phyloP scores from a whole-genome alignment of 35 echinoderm and acorn worm genomes.

The Apostichopus japonicus region DNA sequence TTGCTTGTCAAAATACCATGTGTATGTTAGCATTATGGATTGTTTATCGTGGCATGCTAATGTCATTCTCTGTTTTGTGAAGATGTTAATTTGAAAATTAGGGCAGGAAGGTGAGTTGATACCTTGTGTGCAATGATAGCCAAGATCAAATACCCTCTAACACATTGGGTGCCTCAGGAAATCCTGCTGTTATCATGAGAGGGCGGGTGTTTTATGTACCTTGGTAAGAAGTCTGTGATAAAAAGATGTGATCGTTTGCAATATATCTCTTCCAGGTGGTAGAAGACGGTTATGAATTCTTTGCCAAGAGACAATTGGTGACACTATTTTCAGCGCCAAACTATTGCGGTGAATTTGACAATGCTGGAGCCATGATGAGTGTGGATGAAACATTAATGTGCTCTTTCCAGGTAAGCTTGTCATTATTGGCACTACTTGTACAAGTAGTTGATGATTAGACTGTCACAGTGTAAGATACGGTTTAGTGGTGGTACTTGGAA shows the following conservation, averaged over 20 bases:
- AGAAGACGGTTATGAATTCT: slow-evolving; percentile 99
- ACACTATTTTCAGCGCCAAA: slow-evolving; percentile 95
- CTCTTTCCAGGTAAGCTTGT: slow-evolving; percentile 86
- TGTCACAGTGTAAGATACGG: too few relatives aligned
- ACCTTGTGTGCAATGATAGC: too few relatives aligned
- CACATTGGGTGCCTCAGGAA: not conserved
- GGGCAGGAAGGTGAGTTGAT: too few relatives aligned
- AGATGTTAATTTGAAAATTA: too few relatives aligned
- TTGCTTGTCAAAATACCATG: too few relatives aligned
- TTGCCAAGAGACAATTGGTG: slow-evolving; percentile 97
- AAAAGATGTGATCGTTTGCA: not conserved
- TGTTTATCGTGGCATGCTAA: too few relatives aligned
- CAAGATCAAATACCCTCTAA: too few relatives aligned
- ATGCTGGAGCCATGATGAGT: slow-evolving; percentile 99
- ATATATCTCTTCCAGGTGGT: slow-evolving; percentile 75
- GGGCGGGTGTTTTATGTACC: not conserved
- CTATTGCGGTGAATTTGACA: slow-evolving; percentile 99
- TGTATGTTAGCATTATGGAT: too few relatives aligned
- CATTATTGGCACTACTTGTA: too few relatives aligned
- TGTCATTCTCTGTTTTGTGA: too few relatives aligned
- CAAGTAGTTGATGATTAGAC: too few relatives aligned
- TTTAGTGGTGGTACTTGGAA: too few relatives aligned
- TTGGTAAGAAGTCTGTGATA: not conserved
- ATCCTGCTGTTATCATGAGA: not conserved
- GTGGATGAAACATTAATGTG: slow-evolving; percentile 99